Percentiles rank a stretch among this genome's conserved stretches.
Evolutionary conservation across 92 coral and sea anemone species (phyloP).

Genomic region (Porites cylindrica): DNA sequence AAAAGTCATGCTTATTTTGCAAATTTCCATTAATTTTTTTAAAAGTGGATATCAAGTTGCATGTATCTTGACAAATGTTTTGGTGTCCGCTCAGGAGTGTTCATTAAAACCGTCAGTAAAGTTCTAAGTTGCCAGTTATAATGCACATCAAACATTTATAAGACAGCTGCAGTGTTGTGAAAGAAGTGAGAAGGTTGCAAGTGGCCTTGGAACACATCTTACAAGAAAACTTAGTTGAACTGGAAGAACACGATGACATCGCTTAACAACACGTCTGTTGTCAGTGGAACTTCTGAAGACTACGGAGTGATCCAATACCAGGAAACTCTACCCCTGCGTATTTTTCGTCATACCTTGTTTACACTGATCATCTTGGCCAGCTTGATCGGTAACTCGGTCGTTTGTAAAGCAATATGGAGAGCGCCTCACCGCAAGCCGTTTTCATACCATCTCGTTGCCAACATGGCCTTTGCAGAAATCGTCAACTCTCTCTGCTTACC

Average conservation of each 20-base stretch:
- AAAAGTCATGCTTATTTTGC: too few relatives aligned
- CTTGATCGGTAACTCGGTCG: constrained; percentile 60
- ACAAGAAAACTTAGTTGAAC: neutral
- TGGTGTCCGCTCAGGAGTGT: too few relatives aligned
- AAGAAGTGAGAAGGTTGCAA: too few relatives aligned
- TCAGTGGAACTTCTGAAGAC: neutral
- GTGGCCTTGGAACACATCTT: neutral
- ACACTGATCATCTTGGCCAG: constrained; percentile 49
- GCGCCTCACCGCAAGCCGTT: constrained; percentile 58
- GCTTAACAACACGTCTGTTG: neutral
- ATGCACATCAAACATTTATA: too few relatives aligned
- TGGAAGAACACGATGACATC: neutral
- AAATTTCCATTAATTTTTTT: too few relatives aligned
- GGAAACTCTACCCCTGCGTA: constrained; percentile 29
- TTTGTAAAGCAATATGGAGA: constrained; percentile 43
- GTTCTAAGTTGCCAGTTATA: too few relatives aligned
- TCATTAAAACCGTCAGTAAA: too few relatives aligned
- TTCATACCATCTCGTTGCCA: constrained; percentile 68
- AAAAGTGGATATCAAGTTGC: too few relatives aligned
- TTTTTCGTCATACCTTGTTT: constrained; percentile 53
- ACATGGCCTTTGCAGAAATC: constrained; percentile 71
- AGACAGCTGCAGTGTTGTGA: too few relatives aligned
- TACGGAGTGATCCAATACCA: neutral
- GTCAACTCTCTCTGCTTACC: constrained; percentile 49
- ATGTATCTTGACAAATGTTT: too few relatives aligned